A percentile compares a stretch with the other conserved stretches of the same genome.
phyloP scores from a whole-genome alignment of 92 coral and sea anemone species.

The Bergia puertoricense region DNA sequence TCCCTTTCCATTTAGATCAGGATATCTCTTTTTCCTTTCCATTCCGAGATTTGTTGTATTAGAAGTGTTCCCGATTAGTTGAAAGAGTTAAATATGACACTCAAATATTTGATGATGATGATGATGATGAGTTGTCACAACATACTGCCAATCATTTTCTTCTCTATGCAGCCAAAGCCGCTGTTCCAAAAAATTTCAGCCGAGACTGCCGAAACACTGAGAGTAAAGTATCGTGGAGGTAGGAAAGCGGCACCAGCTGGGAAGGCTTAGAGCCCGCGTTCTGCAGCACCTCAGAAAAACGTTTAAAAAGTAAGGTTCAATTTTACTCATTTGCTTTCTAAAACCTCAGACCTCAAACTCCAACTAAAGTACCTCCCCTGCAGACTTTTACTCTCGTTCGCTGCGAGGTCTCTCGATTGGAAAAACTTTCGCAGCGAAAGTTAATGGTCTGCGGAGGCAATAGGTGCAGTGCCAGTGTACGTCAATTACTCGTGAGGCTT shows the following conservation, averaged over 20 bases:
- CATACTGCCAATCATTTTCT: background rate
- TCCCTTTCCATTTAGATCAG: too few relatives aligned
- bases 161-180: conserved; percentile 79
- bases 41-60: too few relatives aligned
- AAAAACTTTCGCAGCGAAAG: too few relatives aligned
- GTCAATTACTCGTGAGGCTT: too few relatives aligned
- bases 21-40: too few relatives aligned
- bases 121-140: background rate
- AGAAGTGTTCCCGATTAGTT: too few relatives aligned
- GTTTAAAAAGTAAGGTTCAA: background rate
- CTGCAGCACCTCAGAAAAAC: background rate
- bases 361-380: too few relatives aligned
- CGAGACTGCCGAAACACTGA: conserved; percentile 77
- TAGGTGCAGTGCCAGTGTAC: too few relatives aligned
- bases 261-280: conserved; percentile 2
- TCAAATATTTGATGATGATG: background rate
- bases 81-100: too few relatives aligned
- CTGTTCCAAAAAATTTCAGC: conserved; percentile 92
- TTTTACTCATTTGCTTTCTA: background rate
- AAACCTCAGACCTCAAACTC: background rate
- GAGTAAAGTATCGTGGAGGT: conserved; percentile 81
- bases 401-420: too few relatives aligned
- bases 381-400: too few relatives aligned
- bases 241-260: conserved; percentile 49
- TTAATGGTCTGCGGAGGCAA: too few relatives aligned